Base-by-base conservation (phyloP, 2,888 invertebrate species). In the Aporophyla lueneburgensis region DNA sequence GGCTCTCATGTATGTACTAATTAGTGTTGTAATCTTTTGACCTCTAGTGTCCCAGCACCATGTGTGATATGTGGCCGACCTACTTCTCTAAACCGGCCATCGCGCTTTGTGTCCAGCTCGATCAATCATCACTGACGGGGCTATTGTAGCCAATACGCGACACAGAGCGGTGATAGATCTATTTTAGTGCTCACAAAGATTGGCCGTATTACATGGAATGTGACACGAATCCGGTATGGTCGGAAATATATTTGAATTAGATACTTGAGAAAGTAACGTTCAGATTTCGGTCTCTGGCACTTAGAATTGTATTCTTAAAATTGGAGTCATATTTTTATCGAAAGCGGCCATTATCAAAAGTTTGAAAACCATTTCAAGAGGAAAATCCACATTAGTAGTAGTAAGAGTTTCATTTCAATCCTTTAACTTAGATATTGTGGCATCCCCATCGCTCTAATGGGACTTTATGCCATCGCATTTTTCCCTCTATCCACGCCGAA, bases 141-240 rank as follows among this genome's bases (percentile, higher is more conserved):
- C 83, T 61, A 83, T 86, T 83, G 83, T 83, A 82, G 73, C 83
- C 61, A 86, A 82, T 74, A 62, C 86, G 71, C n/a, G 71, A 61
- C 27, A 54, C 24, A 21, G 56, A 21, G 56, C 51, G 70, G 66
- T 77, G 86, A 83, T 82, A 73, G 70, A 83, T 83, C 86, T 73
- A 46, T 83, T 49, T 68, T 73, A 86, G 69, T 62, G 62, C 46
- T 69, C 46, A 85, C 70, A 82, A 71, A 59, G 71, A 82, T 85
- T 51, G 71, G 40, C 27, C 6, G 5, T 70, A 66, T 76, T 56
- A 80, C 46, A 73, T 40, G 33, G 16, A 12, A 58, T 53, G 40
- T 58, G 53, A 69, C 54, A 33, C 27, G 9, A 61, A 56, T 62
- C 69, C 53, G 27, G 7, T 46, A 21, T 24, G 21, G 3, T 14